A percentile compares a stretch with the other conserved stretches of the same genome.
phyloP scores from a whole-genome alignment of 2,113 vertebrate species.

The Mola mola region DNA sequence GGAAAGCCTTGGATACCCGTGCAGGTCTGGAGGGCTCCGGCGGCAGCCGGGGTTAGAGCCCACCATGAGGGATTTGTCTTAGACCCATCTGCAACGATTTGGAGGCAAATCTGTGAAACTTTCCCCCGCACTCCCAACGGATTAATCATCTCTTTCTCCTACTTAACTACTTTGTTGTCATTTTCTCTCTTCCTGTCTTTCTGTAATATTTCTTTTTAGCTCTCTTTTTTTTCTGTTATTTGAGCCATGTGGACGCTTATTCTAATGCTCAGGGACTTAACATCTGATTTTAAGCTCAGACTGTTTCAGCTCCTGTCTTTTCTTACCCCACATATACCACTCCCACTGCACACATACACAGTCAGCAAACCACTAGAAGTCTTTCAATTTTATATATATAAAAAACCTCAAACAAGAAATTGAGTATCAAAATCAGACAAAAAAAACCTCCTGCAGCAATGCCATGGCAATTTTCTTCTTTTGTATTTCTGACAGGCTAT shows the following conservation, averaged over 20 bases:
- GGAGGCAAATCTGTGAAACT: conserved; percentile 20
- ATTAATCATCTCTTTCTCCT: conserved; percentile 4
- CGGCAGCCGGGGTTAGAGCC: conserved; percentile 9
- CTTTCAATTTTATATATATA: conserved; percentile 58
- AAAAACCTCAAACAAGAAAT: conserved; percentile 49
- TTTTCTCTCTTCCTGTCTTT: conserved; percentile 11
- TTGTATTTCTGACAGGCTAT: conserved; percentile 68
- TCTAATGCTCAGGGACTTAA: conserved; percentile 38
- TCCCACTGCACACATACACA: conserved; percentile 22
- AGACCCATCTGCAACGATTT: conserved; percentile 27
- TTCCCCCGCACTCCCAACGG: conserved; percentile 17
- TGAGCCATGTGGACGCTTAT: conserved; percentile 27
- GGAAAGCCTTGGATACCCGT: conserved; percentile 43
- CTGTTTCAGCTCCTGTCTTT: conserved; percentile 25
- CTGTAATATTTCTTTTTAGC: neutral
- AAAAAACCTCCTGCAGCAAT: conserved; percentile 60
- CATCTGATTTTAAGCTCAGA: conserved; percentile 58
- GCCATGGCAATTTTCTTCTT: conserved; percentile 66
- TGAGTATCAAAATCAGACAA: no score
- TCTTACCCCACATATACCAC: neutral
- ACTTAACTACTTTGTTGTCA: conserved; percentile 12
- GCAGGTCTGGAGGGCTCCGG: conserved; percentile 23
- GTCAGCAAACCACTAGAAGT: conserved; percentile 23
- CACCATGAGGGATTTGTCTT: conserved; percentile 33
- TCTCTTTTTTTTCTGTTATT: conserved; percentile 26